Evolutionary conservation across 1,140 invertebrate genomes (phyloP).

Genomic region (Oedothorax gibbosus): DNA sequence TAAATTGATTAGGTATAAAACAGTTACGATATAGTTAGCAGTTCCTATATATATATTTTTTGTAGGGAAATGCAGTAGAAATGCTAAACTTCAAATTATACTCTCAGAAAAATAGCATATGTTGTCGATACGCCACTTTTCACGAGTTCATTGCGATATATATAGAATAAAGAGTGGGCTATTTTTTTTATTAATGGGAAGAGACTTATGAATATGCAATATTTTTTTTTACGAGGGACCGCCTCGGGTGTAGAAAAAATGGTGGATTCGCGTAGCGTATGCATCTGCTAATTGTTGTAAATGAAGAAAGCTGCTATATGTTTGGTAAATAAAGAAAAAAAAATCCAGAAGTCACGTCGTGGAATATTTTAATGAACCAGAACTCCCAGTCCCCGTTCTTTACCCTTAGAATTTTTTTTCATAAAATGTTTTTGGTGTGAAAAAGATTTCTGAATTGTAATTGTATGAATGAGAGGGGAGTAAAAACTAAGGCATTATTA

Average conservation of each 20-base stretch:
- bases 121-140: too few relatives aligned
- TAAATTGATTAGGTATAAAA: too few relatives aligned
- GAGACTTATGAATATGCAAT: conserved; percentile 53
- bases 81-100: too few relatives aligned
- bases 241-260: conserved; percentile 28
- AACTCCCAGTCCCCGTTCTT: too few relatives aligned
- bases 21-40: too few relatives aligned
- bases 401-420: too few relatives aligned
- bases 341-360: conserved; percentile 29
- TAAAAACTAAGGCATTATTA: conserved; percentile 21
- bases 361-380: conserved; percentile 49
- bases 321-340: conserved; percentile 2
- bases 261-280: conserved; percentile 34
- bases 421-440: not conserved
- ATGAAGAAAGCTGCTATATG: conserved; percentile 26
- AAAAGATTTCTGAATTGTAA: not conserved
- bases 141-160: too few relatives aligned
- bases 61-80: too few relatives aligned
- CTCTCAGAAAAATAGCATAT: too few relatives aligned
- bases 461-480: not conserved
- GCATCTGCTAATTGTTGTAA: conserved; percentile 41
- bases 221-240: conserved; percentile 36
- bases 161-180: too few relatives aligned
- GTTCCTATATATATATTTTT: too few relatives aligned
- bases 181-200: not conserved